Base-by-base conservation (phyloP, 2,888 invertebrate species). In the Rhagonycha fulva region DNA sequence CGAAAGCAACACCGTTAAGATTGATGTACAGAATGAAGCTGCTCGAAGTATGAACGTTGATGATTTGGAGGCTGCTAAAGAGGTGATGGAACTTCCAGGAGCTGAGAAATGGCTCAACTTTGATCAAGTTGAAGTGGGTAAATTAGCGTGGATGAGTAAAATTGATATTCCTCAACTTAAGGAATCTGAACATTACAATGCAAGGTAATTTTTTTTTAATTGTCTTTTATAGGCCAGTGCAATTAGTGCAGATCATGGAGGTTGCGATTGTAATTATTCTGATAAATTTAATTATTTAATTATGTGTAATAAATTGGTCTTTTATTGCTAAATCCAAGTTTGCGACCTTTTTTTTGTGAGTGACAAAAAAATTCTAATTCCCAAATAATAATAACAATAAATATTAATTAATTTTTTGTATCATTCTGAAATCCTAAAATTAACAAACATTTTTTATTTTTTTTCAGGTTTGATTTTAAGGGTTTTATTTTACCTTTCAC, bases 61-160 rank as follows among this genome's bases (percentile, higher is more conserved):
- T 12, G 83, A 90, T 60, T 89, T 91, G 83, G 90, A 91, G n/a
- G 88, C 90, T 82, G 77, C 86, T 0, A 77, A 80, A 14, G 90
- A 92, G 83, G 86, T 93, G 30, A 82, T 93, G 5, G 89, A 90
- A 14, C 89, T 91, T 80, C 91, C 93, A 23, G 89, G 91, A 78
- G 87, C 92, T 0, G 91, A 92, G 76, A 91, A 93, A 68, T 97
- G 96, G 95, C 85, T 96, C 0, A 92, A 97, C 85, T 98, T 98
- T 91, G 92, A 96, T 86, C 90, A 92, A n/a, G 86, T 97, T 63
- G 98, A 98, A 87, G 91, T 91, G 79, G 94, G 95, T 80, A 98
- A 98, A 87, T 86, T 98, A 14, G 93, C 94, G 83, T 98, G 98
- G 98, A 95, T 96, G 91, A 93, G 93, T 85, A 87, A 90, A 70